These are phyloP conservation scores for Drosophila leontia DNA, from an alignment of 1,140 invertebrate species.

Conservation along the genomic window DNA sequence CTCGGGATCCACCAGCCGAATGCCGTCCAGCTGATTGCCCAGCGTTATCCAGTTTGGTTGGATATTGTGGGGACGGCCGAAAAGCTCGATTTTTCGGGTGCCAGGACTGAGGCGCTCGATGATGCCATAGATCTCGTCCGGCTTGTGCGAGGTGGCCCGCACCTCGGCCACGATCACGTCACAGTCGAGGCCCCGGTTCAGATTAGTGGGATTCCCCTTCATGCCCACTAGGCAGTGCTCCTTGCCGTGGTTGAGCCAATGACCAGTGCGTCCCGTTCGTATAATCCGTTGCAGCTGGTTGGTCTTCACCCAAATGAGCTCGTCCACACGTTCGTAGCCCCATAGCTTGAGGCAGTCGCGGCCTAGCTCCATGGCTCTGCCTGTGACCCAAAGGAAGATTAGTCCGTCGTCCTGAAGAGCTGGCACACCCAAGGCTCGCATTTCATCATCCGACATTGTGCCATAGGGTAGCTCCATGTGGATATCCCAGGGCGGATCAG, in stretches of 20 bases:
- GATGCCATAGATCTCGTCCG: constrained; percentile 98
- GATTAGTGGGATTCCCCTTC: constrained; percentile 96
- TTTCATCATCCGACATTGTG: constrained; percentile 99
- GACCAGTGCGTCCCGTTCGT: constrained; percentile 97
- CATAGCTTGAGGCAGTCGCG: constrained; percentile 96
- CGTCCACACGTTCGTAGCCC: constrained; percentile 98
- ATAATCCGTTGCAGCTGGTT: constrained; percentile 99
- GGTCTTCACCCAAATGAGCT: constrained; percentile 99
- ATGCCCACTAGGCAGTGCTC: constrained; percentile 99
- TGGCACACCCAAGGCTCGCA: constrained; percentile 96
- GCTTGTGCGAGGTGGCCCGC: constrained; percentile 98
- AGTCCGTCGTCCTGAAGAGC: constrained; percentile 97
- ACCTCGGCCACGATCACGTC: constrained; percentile 99
- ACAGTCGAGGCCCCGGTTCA: constrained; percentile 97
- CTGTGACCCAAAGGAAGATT: constrained; percentile 99
- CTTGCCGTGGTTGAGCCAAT: constrained; percentile 99
- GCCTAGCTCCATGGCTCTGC: constrained; percentile 98
- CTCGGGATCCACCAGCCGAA: constrained; percentile 96
- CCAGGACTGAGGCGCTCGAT: constrained; percentile 95
- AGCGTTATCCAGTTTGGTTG: constrained; percentile 96
- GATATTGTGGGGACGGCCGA: constrained; percentile 98
- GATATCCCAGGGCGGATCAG: constrained; percentile 99
- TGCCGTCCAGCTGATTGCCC: constrained; percentile 85
- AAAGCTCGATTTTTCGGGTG: constrained; percentile 98
- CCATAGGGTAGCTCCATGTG: constrained; percentile 98